Conservation (phyloP, 2,797 vertebrate genomes). For the Melanotaenia pygmaea region DNA sequence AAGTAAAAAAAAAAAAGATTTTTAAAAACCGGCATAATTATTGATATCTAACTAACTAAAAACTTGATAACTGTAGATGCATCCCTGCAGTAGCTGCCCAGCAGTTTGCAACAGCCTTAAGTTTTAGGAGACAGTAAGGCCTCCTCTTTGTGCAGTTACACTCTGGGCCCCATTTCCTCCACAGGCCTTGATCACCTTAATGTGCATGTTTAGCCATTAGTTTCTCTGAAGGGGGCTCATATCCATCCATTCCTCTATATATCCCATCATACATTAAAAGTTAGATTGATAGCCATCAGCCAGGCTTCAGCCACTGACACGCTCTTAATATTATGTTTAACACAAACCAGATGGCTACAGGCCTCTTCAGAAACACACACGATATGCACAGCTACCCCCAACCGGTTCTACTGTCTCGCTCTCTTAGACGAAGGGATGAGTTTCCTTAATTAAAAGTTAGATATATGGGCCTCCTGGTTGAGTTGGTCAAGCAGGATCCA, state of each 20-base stretch:
- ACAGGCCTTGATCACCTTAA: conserved; percentile 86
- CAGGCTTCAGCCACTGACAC: conserved; percentile 76
- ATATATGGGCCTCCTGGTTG: conserved; percentile 71
- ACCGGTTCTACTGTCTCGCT: conserved; percentile 29
- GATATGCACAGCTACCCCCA: conserved; percentile 27
- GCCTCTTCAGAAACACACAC: conserved; percentile 58
- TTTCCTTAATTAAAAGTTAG: conserved; percentile 81
- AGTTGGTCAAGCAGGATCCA: conserved; percentile 67
- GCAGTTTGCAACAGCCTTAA: not conserved
- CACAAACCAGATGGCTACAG: conserved; percentile 77
- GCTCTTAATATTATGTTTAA: conserved; percentile 82
- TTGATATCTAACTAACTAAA: not conserved
- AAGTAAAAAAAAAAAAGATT: not conserved
- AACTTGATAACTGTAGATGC: conserved; percentile 50
- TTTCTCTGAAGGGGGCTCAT: conserved; percentile 54
- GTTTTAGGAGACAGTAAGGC: not conserved
- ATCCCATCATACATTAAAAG: conserved; percentile 81
- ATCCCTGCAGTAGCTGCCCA: conserved; percentile 60
- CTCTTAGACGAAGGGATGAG: conserved; percentile 66
- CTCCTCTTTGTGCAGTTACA: conserved; percentile 70
- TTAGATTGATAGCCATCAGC: conserved; percentile 85
- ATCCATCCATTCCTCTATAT: conserved; percentile 66
- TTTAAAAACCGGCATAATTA: conserved; percentile 1
- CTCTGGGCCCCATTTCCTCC: conserved; percentile 77
- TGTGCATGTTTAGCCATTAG: conserved; percentile 88